Evolutionary conservation across 1,140 invertebrate genomes (phyloP).

Genomic region (Coptotermes formosanus): DNA sequence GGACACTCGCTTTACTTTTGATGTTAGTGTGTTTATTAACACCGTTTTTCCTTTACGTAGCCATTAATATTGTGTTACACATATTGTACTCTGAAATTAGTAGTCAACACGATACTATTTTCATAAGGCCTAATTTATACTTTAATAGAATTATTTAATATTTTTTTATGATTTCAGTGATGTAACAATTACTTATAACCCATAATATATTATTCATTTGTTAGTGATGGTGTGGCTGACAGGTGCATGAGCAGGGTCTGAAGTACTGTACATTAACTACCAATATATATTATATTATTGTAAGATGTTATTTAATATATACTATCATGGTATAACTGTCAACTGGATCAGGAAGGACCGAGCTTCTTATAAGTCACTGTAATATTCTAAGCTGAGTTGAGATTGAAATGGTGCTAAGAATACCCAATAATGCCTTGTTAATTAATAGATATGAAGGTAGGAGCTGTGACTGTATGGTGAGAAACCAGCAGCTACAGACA

Average conservation of each 20-base stretch:
- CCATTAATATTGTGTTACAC: conserved; percentile 2
- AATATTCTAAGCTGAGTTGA: conserved; percentile 33
- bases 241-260: conserved; percentile 5
- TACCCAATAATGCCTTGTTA: conserved; percentile 36
- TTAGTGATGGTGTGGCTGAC: conserved; percentile 22
- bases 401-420: conserved; percentile 38
- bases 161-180: neutral
- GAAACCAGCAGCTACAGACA: neutral
- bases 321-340: conserved; percentile 26
- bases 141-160: conserved; percentile 16
- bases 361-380: conserved; percentile 33
- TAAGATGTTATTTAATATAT: conserved; percentile 26
- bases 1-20: neutral
- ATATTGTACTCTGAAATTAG: neutral
- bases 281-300: conserved; percentile 30
- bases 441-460: conserved; percentile 16
- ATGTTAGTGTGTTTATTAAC: conserved; percentile 4
- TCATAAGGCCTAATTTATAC: conserved; percentile 16
- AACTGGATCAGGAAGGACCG: conserved; percentile 33
- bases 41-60: neutral
- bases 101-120: neutral
- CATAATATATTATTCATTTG: neutral
- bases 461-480: neutral
- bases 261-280: conserved; percentile 23
- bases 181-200: conserved; percentile 9